Conservation (phyloP, 2,113 vertebrate species). For the Myotis lucifugus region DNA sequence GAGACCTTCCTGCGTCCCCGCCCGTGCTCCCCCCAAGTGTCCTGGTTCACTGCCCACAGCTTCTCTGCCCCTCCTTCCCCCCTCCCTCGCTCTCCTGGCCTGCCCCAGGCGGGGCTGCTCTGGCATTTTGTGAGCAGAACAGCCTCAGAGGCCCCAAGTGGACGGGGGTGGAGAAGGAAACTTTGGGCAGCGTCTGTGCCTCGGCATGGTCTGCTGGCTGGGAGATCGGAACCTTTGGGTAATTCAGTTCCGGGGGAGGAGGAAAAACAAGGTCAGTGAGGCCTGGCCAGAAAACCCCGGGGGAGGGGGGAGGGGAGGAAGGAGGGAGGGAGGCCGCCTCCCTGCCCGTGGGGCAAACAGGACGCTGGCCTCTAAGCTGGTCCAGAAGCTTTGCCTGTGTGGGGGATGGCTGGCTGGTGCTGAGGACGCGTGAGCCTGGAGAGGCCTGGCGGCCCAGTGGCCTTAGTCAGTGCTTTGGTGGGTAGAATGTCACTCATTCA, state of each 20-base stretch:
- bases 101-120: too few relatives aligned
- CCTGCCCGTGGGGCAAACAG: too few relatives aligned
- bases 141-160: background rate
- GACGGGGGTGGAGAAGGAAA: background rate
- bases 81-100: rapidly evolving
- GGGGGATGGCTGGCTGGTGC: background rate
- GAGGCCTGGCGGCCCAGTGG: background rate
- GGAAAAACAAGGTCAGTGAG: background rate
- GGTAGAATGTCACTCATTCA: background rate
- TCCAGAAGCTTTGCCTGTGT: background rate
- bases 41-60: background rate
- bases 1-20: background rate
- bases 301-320: background rate
- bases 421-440: background rate
- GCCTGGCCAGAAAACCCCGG: background rate
- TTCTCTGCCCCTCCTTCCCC: background rate
- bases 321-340: background rate
- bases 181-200: background rate
- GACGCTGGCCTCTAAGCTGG: background rate
- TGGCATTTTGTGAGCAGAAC: background rate
- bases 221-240: background rate
- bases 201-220: background rate
- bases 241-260: background rate
- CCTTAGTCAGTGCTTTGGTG: background rate
- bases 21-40: rapidly evolving